Conservation (phyloP, 1,140 invertebrate genomes). For the Nymphalis io region DNA sequence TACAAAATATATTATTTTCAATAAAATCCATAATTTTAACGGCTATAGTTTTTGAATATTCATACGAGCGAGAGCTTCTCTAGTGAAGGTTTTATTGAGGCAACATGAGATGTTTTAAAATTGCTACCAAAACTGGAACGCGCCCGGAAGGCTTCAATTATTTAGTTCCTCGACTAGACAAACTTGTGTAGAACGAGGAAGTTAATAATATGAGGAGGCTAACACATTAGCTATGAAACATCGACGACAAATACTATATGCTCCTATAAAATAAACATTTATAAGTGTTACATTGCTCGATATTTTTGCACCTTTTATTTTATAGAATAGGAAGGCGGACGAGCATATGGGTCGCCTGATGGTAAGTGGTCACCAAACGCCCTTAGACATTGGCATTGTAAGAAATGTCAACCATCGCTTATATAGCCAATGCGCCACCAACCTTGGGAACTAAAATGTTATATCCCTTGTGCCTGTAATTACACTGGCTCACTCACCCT, state of each 20-base stretch:
- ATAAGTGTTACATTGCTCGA: no score
- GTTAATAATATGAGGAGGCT: neutral
- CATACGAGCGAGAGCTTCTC: neutral
- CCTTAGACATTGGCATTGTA: no score
- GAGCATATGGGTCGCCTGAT: no score
- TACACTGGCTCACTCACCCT: no score
- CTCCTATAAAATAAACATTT: no score
- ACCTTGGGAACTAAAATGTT: no score
- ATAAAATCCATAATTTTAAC: neutral
- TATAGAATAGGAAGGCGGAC: no score
- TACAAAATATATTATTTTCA: neutral
- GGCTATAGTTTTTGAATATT: neutral
- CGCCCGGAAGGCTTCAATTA: slow-evolving; percentile 40
- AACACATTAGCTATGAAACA: neutral
- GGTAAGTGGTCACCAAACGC: no score
- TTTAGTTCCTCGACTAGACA: slow-evolving; percentile 32
- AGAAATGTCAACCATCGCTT: no score
- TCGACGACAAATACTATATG: neutral
- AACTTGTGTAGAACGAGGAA: neutral
- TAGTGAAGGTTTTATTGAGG: slow-evolving; percentile 18
- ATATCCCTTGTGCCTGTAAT: no score
- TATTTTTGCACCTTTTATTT: no score
- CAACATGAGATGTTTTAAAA: slow-evolving; percentile 38
- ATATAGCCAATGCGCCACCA: no score
- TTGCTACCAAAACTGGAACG: slow-evolving; percentile 37